Evolutionary conservation across 2,888 invertebrate species (phyloP).

Genomic region (Cosmia pyralina): DNA sequence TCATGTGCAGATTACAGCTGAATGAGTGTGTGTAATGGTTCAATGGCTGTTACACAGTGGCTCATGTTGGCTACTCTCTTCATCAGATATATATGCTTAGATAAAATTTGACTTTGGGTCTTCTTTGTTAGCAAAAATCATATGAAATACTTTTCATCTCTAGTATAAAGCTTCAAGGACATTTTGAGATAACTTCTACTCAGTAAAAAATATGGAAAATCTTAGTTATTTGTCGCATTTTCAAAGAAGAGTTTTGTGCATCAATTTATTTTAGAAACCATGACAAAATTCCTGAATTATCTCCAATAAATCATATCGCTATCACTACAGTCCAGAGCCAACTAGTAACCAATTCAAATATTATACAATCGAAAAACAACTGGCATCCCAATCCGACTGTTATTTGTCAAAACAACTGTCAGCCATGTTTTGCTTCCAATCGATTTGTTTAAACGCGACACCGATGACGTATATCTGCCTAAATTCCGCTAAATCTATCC

Average conservation of each 20-base stretch:
- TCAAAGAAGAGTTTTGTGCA: background rate
- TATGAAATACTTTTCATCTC: background rate
- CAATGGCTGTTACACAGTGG: background rate
- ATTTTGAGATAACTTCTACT: no score
- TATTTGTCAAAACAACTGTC: conserved; percentile 72
- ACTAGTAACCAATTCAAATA: conserved; percentile 51
- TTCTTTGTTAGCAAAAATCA: background rate
- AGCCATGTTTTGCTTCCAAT: conserved; percentile 70
- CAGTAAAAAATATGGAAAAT: no score
- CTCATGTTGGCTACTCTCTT: background rate
- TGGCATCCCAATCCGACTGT: conserved; percentile 54
- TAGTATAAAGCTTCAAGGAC: background rate
- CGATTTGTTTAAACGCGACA: conserved; percentile 74
- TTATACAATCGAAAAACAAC: conserved; percentile 58
- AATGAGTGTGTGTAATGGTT: conserved; percentile 1
- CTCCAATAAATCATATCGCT: conserved; percentile 26
- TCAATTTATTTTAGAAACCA: background rate
- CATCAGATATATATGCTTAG: background rate
- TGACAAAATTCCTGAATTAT: background rate
- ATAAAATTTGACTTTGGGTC: background rate
- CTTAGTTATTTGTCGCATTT: background rate
- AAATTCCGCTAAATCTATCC: conserved; percentile 84
- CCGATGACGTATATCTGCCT: conserved; percentile 80
- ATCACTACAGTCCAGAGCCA: conserved; percentile 18
- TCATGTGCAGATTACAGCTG: conserved; percentile 22